Evolutionary conservation across 2,888 invertebrate species (phyloP).

Genomic region (Exephanes ischioxanthus): DNA sequence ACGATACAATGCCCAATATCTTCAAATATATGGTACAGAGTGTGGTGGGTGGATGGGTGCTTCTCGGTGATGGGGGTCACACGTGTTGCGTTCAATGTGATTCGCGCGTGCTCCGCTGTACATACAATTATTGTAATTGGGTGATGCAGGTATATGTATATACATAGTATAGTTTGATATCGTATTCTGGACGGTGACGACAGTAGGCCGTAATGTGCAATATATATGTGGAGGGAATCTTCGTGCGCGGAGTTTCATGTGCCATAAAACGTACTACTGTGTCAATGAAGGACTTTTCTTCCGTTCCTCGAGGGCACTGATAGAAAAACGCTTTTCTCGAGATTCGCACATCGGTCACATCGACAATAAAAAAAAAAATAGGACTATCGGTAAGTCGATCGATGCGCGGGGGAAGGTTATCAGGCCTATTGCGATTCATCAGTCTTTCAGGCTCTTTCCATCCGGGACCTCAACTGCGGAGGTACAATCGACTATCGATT

Average conservation of each 20-base stretch:
- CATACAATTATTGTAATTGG: conserved; percentile 42
- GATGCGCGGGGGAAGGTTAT: conserved; percentile 37
- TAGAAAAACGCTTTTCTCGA: conserved; percentile 21
- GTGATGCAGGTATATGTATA: conserved; percentile 41
- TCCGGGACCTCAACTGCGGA: conserved; percentile 28
- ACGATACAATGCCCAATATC: no score
- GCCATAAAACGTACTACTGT: conserved; percentile 51
- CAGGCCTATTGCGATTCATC: conserved; percentile 45
- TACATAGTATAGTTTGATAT: conserved; percentile 2
- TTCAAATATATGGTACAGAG: conserved; percentile 26
- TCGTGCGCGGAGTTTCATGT: conserved; percentile 46
- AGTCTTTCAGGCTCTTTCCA: conserved; percentile 24
- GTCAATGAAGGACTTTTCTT: conserved; percentile 25
- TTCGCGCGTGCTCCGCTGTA: conserved; percentile 57
- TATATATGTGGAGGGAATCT: conserved; percentile 28
- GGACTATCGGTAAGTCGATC: conserved; percentile 44
- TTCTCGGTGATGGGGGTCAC: conserved; percentile 55
- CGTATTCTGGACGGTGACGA: conserved; percentile 17
- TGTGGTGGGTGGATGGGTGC: conserved; percentile 51
- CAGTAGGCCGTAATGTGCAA: conserved; percentile 19
- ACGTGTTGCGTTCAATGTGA: conserved; percentile 64
- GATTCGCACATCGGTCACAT: conserved; percentile 27
- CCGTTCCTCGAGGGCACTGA: conserved; percentile 26
- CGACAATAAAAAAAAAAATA: conserved; percentile 18
- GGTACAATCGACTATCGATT: conserved; percentile 43